Evolutionary conservation across 2,113 vertebrate genomes (phyloP).

Genomic region (Brachyhypopomus gauderio): DNA sequence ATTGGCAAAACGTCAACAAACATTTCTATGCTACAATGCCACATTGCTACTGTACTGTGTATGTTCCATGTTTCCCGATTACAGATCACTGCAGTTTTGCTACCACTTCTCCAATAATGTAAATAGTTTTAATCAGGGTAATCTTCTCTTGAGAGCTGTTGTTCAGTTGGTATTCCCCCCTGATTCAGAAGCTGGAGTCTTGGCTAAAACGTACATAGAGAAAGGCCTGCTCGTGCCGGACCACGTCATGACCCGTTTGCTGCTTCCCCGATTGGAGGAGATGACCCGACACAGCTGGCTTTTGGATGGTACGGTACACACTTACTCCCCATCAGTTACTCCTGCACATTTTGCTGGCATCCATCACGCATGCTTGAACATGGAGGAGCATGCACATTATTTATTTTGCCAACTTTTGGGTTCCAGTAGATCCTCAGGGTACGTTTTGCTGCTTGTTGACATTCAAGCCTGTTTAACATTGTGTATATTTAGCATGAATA

Average conservation of each 20-base stretch:
- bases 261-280: conserved; percentile 84
- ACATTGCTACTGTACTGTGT: no score
- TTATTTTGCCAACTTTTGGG: not conserved
- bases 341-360: not conserved
- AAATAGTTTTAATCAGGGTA: no score
- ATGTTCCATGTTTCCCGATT: no score
- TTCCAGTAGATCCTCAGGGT: not conserved
- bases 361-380: not conserved
- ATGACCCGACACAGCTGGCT: conserved; percentile 84
- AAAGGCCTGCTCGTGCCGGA: conserved; percentile 88
- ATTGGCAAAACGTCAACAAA: no score
- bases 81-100: no score
- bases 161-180: conserved; percentile 2
- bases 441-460: no score
- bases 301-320: conserved; percentile 79
- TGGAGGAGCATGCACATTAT: not conserved
- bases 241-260: conserved; percentile 85
- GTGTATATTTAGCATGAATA: no score
- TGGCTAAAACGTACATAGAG: conserved; percentile 86
- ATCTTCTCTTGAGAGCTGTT: not conserved
- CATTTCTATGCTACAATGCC: no score
- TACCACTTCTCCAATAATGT: not conserved
- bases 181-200: conserved; percentile 79
- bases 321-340: not conserved
- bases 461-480: no score